These are phyloP conservation scores for Lasioglossum zephyrum DNA, from an alignment of 2,888 invertebrate species.

Conservation along the genomic window DNA sequence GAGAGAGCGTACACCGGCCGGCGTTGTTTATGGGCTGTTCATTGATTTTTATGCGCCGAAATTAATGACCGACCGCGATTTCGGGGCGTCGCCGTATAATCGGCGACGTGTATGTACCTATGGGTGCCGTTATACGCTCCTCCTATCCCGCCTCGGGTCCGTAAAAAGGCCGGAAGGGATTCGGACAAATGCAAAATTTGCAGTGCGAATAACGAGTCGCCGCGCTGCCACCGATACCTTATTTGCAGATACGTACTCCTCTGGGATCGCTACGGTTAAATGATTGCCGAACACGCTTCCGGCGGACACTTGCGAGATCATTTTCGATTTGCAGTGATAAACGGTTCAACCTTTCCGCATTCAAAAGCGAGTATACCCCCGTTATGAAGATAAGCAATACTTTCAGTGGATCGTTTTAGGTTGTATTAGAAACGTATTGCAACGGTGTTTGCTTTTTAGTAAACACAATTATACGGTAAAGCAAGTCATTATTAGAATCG, in stretches of 20 bases:
- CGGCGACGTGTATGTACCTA: conserved; percentile 74
- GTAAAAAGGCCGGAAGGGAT: conserved; percentile 69
- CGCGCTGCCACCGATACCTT: conserved; percentile 66
- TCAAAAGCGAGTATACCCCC: background rate
- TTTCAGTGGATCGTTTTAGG: background rate
- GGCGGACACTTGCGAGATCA: conserved; percentile 31
- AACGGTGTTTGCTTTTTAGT: background rate
- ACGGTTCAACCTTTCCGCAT: conserved; percentile 18
- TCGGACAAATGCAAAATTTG: conserved; percentile 71
- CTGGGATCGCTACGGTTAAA: conserved; percentile 51
- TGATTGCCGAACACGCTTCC: conserved; percentile 55
- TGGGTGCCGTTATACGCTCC: conserved; percentile 71
- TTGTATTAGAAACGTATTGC: background rate
- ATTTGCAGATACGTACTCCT: conserved; percentile 57
- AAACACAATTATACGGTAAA: background rate
- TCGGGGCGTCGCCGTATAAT: conserved; percentile 80
- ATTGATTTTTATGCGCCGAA: conserved; percentile 84
- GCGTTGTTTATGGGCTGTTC: conserved; percentile 84
- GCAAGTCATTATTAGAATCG: background rate
- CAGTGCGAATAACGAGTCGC: conserved; percentile 35
- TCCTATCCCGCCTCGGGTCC: conserved; percentile 59
- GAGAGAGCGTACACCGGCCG: conserved; percentile 72
- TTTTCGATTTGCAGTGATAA: conserved; percentile 50
- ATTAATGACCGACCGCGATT: conserved; percentile 84
- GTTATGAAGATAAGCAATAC: background rate